Evolutionary conservation across 2,113 vertebrate genomes (phyloP), one percentile per base, ranked within the genome.

Genomic region (Atlantisia rogersi): DNA sequence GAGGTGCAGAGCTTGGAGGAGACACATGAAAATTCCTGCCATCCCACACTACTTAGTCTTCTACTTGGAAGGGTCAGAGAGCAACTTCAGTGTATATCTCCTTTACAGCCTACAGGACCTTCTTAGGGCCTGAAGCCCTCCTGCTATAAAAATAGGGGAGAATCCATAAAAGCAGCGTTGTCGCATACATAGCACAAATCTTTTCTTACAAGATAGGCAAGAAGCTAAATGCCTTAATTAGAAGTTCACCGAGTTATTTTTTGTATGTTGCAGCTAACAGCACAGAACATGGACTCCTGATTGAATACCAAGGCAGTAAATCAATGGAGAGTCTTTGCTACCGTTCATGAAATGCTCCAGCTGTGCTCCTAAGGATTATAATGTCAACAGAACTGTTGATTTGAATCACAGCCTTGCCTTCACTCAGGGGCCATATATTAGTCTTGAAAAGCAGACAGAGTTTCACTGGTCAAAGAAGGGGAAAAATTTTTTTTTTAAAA

Each of bases 321-420:
- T 97, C 97, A 97, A 67, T 92, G 78, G 90, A 84, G 76, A 35
- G 78, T 85, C 90, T 96, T 93, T 93, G 97, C 96, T 95, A 94
- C 94, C 5, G 80, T 92, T 91, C 92, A 62, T 96, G 94, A 97
- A 97, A 97, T 97, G 94, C 90, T 97, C 95, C 94, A 97, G 95
- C 96, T 97, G 96, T 91, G 92, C 94, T 97, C 78, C 63, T 24
- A 88, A 96, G 96, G 95, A 97, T 97, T 97, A 97, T 68, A 84
- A 90, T 97, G 96, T 97, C 96, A 97, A 91, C 96, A 96, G 95
- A 97, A 95, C 90, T 86, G 94, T 97, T 96, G 96, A 97, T 97
- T 97, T 97, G 97, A 96, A 84, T 96, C 90, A 77, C 96, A 97
- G 96, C 90, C 91, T 92, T 92, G 95, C 96, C 92, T 97, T 97